Evolutionary conservation across 2,113 vertebrate genomes (phyloP), one percentile per base, ranked within the genome.

Genomic region (Campylomormyrus tamandua): DNA sequence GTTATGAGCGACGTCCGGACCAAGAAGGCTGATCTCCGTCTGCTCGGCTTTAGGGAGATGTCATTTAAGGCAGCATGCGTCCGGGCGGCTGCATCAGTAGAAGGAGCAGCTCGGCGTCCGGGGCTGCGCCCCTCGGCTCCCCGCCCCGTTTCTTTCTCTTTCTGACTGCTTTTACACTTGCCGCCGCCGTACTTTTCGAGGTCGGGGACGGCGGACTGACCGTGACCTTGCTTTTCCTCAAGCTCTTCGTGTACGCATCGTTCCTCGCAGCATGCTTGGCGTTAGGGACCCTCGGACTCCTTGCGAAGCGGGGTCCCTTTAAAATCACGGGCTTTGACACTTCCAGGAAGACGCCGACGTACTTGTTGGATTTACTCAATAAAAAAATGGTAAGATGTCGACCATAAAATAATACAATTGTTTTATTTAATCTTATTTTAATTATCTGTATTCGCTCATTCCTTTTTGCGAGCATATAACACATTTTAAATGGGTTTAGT

Each of bases 21-120:
- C 83, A 27, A n/a, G 35, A 56, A 87, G n/a, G 52, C 31, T n/a
- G 39, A 90, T 49, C 45, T 77, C 46, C 84, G 58, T 77, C 84
- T 49, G 31, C 50, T 90, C 13, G 66, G 50, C 35, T 77, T 74
- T 31, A 39, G 45, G 91, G 90, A 91, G 74, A 92, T 92, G 91
- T 89, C 85, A 85, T 90, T 87, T 87, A 52, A 48, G 46, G 74
- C 90, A 91, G 88, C 42, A 92, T 92, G 91, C 88, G 83, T 89
- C 74, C 88, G 74, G 91, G 83, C 89, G 89, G 88, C 88, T 86
- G 58, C 88, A 90, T 89, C 84, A 87, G 70, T 87, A 83, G 62
- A 9, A 48, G 24, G 31, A 87, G 90, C 89, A 46, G 87, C 45
- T 52, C 87, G n/a, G 89, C 5, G 56, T 74, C 45, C 35, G 10